Percentiles rank a stretch among this genome's conserved stretches.
These are phyloP conservation scores for Ammospiza nelsoni DNA, from an alignment of 2,113 vertebrate genomes.

Conservation along the genomic window DNA sequence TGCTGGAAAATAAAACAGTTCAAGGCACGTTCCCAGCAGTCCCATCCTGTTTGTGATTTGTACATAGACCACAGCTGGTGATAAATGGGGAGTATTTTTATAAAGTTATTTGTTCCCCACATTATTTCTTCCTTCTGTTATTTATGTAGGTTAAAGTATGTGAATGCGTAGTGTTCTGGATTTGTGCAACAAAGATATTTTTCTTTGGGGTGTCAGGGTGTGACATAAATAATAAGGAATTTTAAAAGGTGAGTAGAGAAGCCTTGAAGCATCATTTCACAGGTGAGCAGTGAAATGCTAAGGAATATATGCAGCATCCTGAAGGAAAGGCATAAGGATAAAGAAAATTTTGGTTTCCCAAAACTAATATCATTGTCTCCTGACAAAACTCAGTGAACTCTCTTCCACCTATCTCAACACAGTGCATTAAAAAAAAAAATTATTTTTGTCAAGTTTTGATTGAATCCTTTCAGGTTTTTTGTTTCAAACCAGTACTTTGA, in stretches of 20 bases:
- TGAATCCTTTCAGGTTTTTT: not conserved
- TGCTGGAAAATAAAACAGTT: too few species aligned
- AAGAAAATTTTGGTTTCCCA: not conserved
- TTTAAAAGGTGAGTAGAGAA: not conserved
- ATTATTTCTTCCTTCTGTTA: not conserved
- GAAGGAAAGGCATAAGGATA: not conserved
- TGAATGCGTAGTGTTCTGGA: not conserved
- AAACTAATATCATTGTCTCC: not conserved
- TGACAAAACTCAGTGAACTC: not conserved
- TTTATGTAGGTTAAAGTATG: not conserved
- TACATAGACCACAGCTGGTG: accelerated
- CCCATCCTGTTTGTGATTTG: too few species aligned
- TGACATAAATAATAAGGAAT: not conserved
- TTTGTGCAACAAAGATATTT: not conserved
- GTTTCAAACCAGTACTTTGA: not conserved
- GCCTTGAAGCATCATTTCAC: not conserved
- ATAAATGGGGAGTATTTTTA: not conserved
- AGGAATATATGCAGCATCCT: accelerated
- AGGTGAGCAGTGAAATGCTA: not conserved
- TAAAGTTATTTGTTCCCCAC: not conserved
- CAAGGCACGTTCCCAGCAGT: too few species aligned
- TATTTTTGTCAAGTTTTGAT: not conserved
- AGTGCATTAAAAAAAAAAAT: not conserved
- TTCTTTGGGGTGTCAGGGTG: not conserved
- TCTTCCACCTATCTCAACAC: not conserved